Evolutionary conservation across 2,797 vertebrate genomes (phyloP), one percentile per base, ranked within the genome.

Genomic region (Gymnodraco acuticeps): DNA sequence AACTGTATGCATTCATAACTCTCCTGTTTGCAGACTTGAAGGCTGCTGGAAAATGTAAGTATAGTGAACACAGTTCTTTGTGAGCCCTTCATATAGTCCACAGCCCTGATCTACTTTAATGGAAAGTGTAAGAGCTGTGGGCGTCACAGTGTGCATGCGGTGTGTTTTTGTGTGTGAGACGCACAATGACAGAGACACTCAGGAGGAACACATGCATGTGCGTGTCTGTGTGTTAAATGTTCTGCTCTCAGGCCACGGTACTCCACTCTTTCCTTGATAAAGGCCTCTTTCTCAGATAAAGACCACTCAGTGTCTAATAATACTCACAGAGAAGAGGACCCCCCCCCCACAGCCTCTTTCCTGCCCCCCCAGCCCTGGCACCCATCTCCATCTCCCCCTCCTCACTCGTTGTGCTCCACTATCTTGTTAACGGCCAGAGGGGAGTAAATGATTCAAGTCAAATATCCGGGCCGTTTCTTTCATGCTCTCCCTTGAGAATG

Each of bases 261-360:
- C 80, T 88, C 84, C 71, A 75, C 71, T 88, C 81, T 68, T 63
- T 72, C 47, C 62, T 19, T 69, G 93, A 94, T 95, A 94, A 93
- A 89, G 91, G 85, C 87, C 71, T 88, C 79, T 69, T 60, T 71
- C 54, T 54, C 19, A 72, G 92, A 94, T 95, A 94, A 94, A 88
- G 91, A 83, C 88, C 90, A 88, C 89, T 92, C 83, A 80, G 76
- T 38, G 68, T 89, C 93, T 94, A 94, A 92, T 89, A 92, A 95
- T 94, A 95, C 53, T 76, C 85, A 54, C 51, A 51, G 58, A 83
- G 85, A 64, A 81, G 79, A 86, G 58, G 78, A 76, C 82, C 75
- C 51, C 23, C n/a, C 64, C 53, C n/a, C 52, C 23, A 15, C 3
- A 11, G 17, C 62, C 73, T 76, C 78, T 14, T 58, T 51, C 61